Evolutionary conservation across 2,888 invertebrate species (phyloP), one percentile per base, ranked within the genome.

Genomic region (Pristionchus japonicus): DNA sequence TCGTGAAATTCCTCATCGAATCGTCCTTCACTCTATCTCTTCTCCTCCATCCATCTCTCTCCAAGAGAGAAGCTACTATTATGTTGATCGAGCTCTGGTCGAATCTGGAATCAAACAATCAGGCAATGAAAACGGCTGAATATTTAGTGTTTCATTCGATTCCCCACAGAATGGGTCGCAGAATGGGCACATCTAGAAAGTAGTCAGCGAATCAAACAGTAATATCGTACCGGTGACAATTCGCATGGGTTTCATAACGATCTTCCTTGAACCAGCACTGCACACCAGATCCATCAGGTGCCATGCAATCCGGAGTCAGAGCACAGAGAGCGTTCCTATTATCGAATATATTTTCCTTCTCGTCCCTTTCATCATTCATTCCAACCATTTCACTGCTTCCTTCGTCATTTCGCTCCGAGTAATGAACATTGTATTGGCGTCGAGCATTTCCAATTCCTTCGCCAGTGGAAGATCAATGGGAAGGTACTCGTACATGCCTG

Each of bases 401-500:
- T 40, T 77, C 0, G 87, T 40, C 37, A 87, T 47, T 17, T 87
- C 43, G 23, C 77, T 80, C 11, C 80, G 34, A 20, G 52, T 20
- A 13, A 87, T 61, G 43, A 87, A 87, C 40, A 87, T 87, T 9
- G 87, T 87, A 61, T 87, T 87, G 15, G 87, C 87, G 43, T 87
- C 87, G 7, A 87, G 61, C 87, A 87, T 87, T 27, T 87, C 77
- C 77, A 31, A n/a, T 27, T 57, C 37, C 80, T 87, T 87, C 23
- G 86, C 70, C 37, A 77, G 80, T n/a, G 37, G 17, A 0, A 9
- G 3, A 40, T 52, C 61, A 1, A 87, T 87, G 4, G 87, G 87
- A 13, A 87, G 80, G 34, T 87, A 87, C 6, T 80, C 43, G 61
- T 80, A 87, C 77, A 80, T 87, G 43, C 40, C 87, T 87, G 61